Percentiles rank a stretch among this genome's conserved stretches.
Conservation (phyloP, 1,140 invertebrate genomes). For the Drosophila sucinea region DNA sequence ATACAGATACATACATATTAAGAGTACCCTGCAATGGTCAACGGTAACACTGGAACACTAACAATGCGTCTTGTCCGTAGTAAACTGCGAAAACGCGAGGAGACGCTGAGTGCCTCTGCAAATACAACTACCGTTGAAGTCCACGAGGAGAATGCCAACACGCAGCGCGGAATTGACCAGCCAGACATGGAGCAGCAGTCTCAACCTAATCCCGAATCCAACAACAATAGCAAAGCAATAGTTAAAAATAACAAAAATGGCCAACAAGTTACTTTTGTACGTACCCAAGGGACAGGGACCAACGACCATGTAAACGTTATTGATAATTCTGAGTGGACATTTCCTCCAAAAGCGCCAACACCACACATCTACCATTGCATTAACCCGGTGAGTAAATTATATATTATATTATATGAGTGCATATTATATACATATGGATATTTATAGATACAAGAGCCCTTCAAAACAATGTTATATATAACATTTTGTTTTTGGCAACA, state of each 20-base stretch:
- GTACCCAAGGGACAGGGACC: slow-evolving; percentile 51
- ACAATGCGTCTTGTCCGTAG: slow-evolving; percentile 94
- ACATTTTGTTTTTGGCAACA: neutral
- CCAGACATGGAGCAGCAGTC: slow-evolving; percentile 39
- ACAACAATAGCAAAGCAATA: slow-evolving; percentile 19
- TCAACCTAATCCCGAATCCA: slow-evolving; percentile 37
- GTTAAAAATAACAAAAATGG: slow-evolving; percentile 43
- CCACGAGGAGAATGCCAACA: slow-evolving; percentile 85
- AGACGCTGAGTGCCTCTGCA: slow-evolving; percentile 85
- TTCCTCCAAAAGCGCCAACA: slow-evolving; percentile 89
- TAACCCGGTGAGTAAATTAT: slow-evolving; percentile 87
- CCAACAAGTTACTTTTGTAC: slow-evolving; percentile 65
- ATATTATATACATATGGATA: neutral
- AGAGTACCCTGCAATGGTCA: slow-evolving; percentile 85
- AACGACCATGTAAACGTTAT: slow-evolving; percentile 37
- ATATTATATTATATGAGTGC: neutral
- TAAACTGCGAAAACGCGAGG: slow-evolving; percentile 92
- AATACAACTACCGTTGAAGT: slow-evolving; percentile 85
- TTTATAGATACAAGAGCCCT: neutral
- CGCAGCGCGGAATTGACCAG: slow-evolving; percentile 46
- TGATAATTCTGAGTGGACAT: slow-evolving; percentile 86
- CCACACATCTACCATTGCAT: slow-evolving; percentile 89
- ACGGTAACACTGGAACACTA: slow-evolving; percentile 90
- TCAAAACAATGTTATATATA: neutral
- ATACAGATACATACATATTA: slow-evolving; percentile 8